Evolutionary conservation across 2,113 vertebrate species (phyloP).

Genomic region (Saimiri boliviensis): DNA sequence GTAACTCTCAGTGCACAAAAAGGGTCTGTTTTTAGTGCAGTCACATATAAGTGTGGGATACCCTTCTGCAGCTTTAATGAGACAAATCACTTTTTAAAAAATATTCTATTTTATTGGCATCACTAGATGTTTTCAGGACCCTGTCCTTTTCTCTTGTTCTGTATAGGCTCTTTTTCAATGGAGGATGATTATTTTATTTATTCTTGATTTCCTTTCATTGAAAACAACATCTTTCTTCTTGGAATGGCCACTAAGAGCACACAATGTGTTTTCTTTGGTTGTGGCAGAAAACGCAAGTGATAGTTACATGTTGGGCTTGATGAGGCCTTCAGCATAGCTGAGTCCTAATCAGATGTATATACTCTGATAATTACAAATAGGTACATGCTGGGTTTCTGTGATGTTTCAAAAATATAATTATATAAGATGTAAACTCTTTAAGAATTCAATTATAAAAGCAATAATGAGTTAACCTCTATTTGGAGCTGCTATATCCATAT

Average conservation of each 20-base stretch:
- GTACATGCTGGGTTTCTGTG: neutral
- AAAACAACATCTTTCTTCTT: neutral
- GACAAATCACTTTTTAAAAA: neutral
- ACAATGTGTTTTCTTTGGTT: neutral
- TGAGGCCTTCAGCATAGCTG: neutral
- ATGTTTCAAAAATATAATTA: neutral
- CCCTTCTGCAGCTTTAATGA: neutral
- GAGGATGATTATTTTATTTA: neutral
- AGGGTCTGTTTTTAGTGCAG: neutral
- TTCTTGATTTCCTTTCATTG: neutral
- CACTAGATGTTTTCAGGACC: neutral
- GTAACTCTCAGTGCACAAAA: neutral
- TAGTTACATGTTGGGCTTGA: neutral
- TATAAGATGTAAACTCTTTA: neutral
- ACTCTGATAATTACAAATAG: neutral
- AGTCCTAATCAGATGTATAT: neutral
- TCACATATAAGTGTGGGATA: neutral
- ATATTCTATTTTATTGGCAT: neutral
- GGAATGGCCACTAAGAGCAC: neutral
- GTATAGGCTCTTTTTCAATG: neutral
- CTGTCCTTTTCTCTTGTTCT: neutral
- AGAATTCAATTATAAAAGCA: slow-evolving; percentile 29
- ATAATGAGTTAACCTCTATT: neutral
- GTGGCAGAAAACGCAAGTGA: neutral
- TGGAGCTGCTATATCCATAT: neutral